Evolutionary conservation across 2,113 vertebrate genomes (phyloP).

Genomic region (Naja naja): DNA sequence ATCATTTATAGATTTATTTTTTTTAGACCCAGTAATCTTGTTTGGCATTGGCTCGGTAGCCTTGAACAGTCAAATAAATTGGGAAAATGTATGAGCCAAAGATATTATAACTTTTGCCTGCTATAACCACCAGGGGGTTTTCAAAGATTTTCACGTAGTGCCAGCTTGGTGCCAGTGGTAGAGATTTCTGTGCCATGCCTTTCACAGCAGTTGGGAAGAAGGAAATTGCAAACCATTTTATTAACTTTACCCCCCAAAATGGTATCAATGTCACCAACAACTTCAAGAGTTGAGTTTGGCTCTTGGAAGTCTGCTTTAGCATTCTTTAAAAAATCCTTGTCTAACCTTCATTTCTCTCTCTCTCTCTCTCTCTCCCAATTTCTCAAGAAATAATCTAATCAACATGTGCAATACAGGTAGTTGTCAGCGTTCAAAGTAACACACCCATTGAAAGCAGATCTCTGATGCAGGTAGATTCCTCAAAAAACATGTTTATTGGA

Average conservation of each 20-base stretch:
- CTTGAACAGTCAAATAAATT: slow-evolving; percentile 8
- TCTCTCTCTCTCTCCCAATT: background rate
- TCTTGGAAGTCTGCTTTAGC: background rate
- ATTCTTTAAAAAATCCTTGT: background rate
- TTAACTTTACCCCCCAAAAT: background rate
- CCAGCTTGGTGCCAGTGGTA: background rate
- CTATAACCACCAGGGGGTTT: background rate
- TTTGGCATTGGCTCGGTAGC: slow-evolving; percentile 28
- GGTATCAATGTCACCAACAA: background rate
- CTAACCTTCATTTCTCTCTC: background rate
- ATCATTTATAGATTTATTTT: slow-evolving; percentile 44
- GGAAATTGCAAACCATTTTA: background rate
- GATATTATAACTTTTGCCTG: background rate
- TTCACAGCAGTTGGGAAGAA: background rate
- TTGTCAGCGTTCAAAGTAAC: too few species aligned
- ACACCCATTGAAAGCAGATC: too few species aligned
- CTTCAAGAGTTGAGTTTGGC: background rate
- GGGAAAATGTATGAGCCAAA: background rate
- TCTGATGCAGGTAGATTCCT: too few species aligned
- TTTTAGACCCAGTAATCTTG: slow-evolving; percentile 9
- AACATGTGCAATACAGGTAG: background rate
- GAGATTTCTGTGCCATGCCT: background rate
- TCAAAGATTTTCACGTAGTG: background rate
- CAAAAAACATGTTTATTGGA: too few species aligned
- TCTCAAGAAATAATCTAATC: background rate